These are phyloP conservation scores for Scaptomyza montana DNA, from an alignment of 1,140 invertebrate genomes.

Conservation along the genomic window DNA sequence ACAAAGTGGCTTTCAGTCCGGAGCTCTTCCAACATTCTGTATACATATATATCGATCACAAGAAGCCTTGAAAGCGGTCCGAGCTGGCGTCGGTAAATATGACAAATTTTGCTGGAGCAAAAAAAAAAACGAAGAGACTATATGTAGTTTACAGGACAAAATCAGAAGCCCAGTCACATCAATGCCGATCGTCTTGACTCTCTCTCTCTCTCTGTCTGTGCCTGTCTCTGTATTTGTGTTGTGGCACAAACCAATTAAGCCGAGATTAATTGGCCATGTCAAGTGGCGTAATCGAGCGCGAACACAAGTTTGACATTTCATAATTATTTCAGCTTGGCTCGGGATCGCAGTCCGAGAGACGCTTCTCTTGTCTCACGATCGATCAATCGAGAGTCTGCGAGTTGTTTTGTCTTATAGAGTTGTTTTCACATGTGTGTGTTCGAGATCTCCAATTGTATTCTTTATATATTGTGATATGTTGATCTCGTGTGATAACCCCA, in stretches of 20 bases:
- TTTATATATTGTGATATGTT: conserved; percentile 65
- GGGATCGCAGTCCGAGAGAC: conserved; percentile 41
- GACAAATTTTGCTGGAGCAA: conserved; percentile 69
- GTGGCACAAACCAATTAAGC: conserved; percentile 82
- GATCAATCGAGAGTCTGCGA: conserved; percentile 59
- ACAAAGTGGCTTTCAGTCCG: conserved; percentile 19
- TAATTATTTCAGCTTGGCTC: conserved; percentile 72
- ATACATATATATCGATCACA: conserved; percentile 73
- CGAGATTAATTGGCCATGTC: conserved; percentile 82
- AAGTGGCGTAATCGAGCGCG: conserved; percentile 82
- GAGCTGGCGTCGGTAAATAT: conserved; percentile 64
- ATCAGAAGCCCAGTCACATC: conserved; percentile 73
- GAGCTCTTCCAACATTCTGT: conserved; percentile 25
- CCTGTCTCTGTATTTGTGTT: conserved; percentile 40
- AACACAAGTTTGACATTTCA: conserved; percentile 82
- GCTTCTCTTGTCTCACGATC: conserved; percentile 57
- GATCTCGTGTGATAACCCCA: conserved; percentile 61
- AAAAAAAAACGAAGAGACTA: conserved; percentile 22
- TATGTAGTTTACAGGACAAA: conserved; percentile 55
- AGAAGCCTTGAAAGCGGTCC: conserved; percentile 41
- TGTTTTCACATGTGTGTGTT: conserved; percentile 22
- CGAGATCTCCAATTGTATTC: conserved; percentile 48
- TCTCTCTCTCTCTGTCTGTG: conserved; percentile 25
- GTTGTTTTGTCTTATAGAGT: conserved; percentile 33
- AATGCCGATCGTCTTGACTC: conserved; percentile 56